These are phyloP conservation scores for Theretra japonica DNA, from an alignment of 2,888 invertebrate genomes.

Conservation along the genomic window DNA sequence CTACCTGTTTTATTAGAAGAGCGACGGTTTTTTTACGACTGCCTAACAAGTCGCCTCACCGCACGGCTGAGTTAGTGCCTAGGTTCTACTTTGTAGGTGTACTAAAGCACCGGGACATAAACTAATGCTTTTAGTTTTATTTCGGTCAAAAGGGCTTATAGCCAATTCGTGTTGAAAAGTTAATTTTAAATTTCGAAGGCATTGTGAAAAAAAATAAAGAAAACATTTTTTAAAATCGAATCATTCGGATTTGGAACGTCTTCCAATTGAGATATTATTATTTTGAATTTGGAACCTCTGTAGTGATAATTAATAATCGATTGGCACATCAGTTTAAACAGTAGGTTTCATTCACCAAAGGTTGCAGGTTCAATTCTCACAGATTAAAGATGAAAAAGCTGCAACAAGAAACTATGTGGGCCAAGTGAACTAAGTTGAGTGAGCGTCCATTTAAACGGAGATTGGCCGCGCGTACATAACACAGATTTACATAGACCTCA, in stretches of 20 bases:
- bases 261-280: too few species aligned
- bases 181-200: neutral
- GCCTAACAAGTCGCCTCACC: constrained; percentile 22
- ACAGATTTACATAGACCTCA: constrained; percentile 21
- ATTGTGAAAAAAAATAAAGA: neutral
- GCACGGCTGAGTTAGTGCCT: constrained; percentile 7
- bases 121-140: too few species aligned
- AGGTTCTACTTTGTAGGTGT: neutral
- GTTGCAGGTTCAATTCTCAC: neutral
- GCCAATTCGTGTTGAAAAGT: neutral
- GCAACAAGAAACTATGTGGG: neutral
- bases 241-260: neutral
- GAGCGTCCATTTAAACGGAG: neutral
- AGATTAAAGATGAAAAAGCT: neutral
- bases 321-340: too few species aligned
- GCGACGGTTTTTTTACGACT: constrained; percentile 24
- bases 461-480: constrained; percentile 12
- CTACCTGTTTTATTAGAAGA: constrained; percentile 26
- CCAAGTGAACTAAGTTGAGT: neutral
- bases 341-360: too few species aligned
- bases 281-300: neutral
- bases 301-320: too few species aligned
- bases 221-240: neutral
- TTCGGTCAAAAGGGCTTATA: too few species aligned
- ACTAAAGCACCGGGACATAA: too few species aligned